Conservation (phyloP, 2,113 vertebrate genomes). For the Nicator chloris region DNA sequence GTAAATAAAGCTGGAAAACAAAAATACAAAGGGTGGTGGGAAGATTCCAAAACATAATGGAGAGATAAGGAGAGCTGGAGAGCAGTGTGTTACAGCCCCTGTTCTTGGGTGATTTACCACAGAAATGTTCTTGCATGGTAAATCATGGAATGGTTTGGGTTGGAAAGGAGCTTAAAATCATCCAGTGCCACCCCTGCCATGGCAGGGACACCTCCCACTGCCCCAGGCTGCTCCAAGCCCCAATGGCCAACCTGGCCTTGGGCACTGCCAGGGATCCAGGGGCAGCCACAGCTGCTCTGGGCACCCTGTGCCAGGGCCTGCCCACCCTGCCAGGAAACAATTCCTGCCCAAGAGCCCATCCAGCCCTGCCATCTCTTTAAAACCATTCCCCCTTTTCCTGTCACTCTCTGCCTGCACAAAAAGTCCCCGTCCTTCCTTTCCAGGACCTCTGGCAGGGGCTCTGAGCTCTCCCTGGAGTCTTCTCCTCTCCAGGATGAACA, state of each 20-base stretch:
- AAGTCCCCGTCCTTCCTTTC: background rate
- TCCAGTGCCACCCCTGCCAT: background rate
- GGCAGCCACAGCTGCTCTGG: background rate
- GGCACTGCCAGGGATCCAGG: background rate
- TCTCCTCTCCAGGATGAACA: background rate
- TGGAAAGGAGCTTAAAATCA: background rate
- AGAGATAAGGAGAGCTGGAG: background rate
- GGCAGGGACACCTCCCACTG: background rate
- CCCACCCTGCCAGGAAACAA: background rate
- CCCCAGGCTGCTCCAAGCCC: background rate
- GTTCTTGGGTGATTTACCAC: background rate
- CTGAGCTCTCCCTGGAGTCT: background rate
- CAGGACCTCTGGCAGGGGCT: background rate
- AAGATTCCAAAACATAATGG: background rate
- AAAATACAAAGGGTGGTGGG: too few species aligned
- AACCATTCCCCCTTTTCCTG: background rate
- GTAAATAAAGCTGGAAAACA: too few species aligned
- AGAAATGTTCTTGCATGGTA: background rate
- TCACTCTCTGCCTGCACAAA: background rate
- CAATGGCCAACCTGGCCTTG: background rate
- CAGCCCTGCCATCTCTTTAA: background rate
- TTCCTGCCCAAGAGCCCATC: background rate
- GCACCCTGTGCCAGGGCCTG: rapidly evolving
- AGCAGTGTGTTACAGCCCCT: background rate
- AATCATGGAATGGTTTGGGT: background rate